Evolutionary conservation across 2,888 invertebrate genomes (phyloP).

Genomic region (Hyposoter dolosus): DNA sequence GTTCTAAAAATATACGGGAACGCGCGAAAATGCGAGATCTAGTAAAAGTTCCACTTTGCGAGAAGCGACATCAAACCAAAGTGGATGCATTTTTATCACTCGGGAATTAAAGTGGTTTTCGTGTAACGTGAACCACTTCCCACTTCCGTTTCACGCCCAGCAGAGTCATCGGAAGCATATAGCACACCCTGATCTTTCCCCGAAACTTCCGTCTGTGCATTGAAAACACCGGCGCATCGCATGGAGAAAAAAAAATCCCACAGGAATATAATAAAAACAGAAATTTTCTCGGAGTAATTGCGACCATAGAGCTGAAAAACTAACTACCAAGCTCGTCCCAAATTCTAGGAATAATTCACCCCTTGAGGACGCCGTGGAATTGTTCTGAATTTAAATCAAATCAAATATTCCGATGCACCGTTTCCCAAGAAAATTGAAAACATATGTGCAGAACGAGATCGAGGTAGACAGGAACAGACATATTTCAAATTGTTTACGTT

Average conservation of each 20-base stretch:
- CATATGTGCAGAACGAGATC: background rate
- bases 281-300: background rate
- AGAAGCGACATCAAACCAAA: conserved; percentile 48
- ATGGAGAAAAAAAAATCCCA: background rate
- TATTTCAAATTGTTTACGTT: background rate
- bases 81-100: conserved; percentile 55
- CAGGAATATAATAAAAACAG: too few species aligned
- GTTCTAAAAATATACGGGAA: conserved; percentile 50
- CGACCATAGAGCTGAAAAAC: background rate
- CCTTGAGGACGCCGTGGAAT: background rate
- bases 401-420: background rate
- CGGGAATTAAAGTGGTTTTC: conserved; percentile 61
- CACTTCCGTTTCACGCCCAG: conserved; percentile 25
- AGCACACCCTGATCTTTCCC: background rate
- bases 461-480: background rate
- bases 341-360: background rate
- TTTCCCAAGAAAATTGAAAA: background rate
- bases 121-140: background rate
- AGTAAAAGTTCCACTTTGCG: conserved; percentile 39
- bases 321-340: background rate
- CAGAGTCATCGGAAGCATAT: background rate
- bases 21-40: conserved; percentile 36
- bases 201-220: background rate
- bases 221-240: too few species aligned
- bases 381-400: background rate